Evolutionary conservation across 1,140 invertebrate genomes (phyloP).

Genomic region (Aethina tumida): DNA sequence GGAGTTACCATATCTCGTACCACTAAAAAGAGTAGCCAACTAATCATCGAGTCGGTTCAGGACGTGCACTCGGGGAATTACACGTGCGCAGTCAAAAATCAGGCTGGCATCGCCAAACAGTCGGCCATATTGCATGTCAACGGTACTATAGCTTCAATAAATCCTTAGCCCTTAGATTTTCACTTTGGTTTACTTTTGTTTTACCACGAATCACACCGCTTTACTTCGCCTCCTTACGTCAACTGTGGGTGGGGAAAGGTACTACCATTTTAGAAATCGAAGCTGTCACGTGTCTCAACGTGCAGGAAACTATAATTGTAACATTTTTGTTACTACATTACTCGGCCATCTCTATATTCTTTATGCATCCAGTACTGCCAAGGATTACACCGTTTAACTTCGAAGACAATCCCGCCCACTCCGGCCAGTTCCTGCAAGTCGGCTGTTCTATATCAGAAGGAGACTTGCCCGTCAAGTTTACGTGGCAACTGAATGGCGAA

Average conservation of each 20-base stretch:
- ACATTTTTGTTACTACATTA: constrained; percentile 59
- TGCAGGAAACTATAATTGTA: constrained; percentile 64
- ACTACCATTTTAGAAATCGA: constrained; percentile 65
- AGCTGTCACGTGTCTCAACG: constrained; percentile 57
- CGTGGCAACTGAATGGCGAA: constrained; percentile 54
- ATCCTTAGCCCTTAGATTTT: too few species aligned
- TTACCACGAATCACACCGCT: constrained; percentile 24
- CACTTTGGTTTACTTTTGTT: constrained; percentile 1
- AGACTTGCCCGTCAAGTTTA: constrained; percentile 55
- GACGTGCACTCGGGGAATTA: constrained; percentile 63
- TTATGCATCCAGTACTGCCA: constrained; percentile 42
- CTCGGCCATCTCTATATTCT: constrained; percentile 45
- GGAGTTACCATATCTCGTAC: constrained; percentile 15
- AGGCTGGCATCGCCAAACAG: constrained; percentile 45
- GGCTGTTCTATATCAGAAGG: constrained; percentile 63
- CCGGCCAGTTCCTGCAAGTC: constrained; percentile 60
- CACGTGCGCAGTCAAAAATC: constrained; percentile 58
- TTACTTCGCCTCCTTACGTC: constrained; percentile 29
- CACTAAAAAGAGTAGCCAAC: constrained; percentile 30
- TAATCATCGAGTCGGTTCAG: constrained; percentile 65
- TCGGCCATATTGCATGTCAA: constrained; percentile 23
- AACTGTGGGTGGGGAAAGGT: constrained; percentile 45
- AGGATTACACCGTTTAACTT: constrained; percentile 59
- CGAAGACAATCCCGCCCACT: constrained; percentile 53
- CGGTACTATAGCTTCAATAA: too few species aligned